Base-by-base conservation (phyloP, 2,113 vertebrate species). In the Ciconia boyciana region DNA sequence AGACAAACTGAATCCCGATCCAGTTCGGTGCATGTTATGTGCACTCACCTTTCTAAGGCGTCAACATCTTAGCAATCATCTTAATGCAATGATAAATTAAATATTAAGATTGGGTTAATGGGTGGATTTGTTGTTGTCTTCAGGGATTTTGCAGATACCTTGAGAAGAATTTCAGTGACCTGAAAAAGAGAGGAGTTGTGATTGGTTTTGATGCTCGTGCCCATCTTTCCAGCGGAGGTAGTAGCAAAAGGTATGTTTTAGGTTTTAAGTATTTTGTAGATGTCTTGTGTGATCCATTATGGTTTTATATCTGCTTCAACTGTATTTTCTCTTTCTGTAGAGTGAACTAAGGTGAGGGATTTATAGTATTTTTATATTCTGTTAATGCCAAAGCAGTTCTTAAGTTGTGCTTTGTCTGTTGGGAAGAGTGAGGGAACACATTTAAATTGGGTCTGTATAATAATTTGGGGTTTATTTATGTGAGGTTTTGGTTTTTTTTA, bases 71-170 rank as follows among this genome's bases (percentile, higher is more conserved):
- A 57, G 17, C 19, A 41, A 24, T 87, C 62, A 52, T 52, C 52
- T 28, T 93, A 39, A 81, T 83, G 43, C 43, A 69, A 14, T 9
- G 6, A 75, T 48, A 68, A 71, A 82, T 76, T 21, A 72, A 93
- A 58, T 54, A 51, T 44, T 74, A 64, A 43, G 36, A 57, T 60
- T 26, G 13, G 4, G 34, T 34, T 94, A 84, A 58, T 52, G 29
- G 6, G 36, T 75, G 11, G 17, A 51, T 93, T 89, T 91, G 22
- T 83, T 82, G 54, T 48, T 91, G 13, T 91, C 86, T 81, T 71
- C 64, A 99, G 99, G 99, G 99, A 58, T 99, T 99, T 96, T 99
- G 99, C 97, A 96, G 95, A 41, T 99, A 99, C 91, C 98, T 99
- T 83, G 99, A 99, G 96, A 97, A 98, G 85, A 98, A 97, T 71